A percentile compares a stretch with the other conserved stretches of the same genome.
Conservation (phyloP, 2,113 vertebrate genomes). For the Passer montanus region DNA sequence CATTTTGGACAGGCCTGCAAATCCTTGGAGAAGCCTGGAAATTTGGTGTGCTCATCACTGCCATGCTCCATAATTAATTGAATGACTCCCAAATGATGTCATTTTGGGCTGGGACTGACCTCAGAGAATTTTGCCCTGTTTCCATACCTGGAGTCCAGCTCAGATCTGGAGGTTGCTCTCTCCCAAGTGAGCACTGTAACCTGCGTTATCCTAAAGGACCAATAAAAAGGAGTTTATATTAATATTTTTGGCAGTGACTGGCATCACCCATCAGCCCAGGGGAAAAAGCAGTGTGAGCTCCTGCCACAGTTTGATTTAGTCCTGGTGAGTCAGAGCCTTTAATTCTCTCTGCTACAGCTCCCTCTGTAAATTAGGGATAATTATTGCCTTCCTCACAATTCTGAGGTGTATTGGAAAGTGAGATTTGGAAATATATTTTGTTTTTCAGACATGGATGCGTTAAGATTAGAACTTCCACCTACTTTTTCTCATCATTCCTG, state of each 20-base stretch:
- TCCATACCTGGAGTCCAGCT: rapidly evolving
- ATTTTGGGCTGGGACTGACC: background rate
- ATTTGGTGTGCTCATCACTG: background rate
- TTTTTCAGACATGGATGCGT: background rate
- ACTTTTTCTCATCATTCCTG: background rate
- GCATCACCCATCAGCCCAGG: background rate
- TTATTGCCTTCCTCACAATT: background rate
- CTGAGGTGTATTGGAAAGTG: background rate
- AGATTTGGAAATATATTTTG: background rate
- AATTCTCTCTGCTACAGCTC: background rate
- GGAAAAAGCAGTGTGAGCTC: background rate
- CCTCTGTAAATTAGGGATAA: background rate
- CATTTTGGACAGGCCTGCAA: background rate
- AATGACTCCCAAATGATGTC: background rate
- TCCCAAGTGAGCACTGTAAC: background rate
- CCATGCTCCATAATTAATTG: background rate
- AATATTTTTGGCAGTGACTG: background rate
- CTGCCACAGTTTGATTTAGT: background rate
- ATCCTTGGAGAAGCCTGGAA: background rate
- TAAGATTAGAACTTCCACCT: background rate
- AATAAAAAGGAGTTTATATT: background rate
- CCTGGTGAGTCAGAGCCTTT: background rate
- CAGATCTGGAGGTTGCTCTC: background rate
- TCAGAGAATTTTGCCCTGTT: background rate
- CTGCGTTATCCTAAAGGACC: background rate